Evolutionary conservation across 2,888 invertebrate species (phyloP), one percentile per base, ranked within the genome.

Genomic region (Ceriagrion tenellum): DNA sequence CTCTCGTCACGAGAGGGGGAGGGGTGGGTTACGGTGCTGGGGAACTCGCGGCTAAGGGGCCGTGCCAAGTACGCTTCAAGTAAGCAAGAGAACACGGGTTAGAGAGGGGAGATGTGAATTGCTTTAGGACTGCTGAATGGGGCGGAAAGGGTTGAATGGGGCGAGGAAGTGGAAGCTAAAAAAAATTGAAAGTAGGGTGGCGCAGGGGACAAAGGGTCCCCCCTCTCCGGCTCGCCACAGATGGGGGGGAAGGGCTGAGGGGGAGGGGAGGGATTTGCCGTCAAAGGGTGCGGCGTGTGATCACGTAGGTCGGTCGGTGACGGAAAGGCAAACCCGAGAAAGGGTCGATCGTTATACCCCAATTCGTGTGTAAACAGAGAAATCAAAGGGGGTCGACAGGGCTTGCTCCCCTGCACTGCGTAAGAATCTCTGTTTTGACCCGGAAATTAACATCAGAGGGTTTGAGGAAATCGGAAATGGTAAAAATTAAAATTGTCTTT

Each of bases 81-180:
- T 35, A 81, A 30, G 81, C 35, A 13, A 81, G 81, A 81, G 30
- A 16, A 2, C 13, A 13, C 30, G 35, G 16, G 35, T 16, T 13
- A 35, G 81, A 81, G 81, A 35, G 30, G 35, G 81, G 35, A 81
- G 81, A n/a, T 16, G 81, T 6, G 81, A 35, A 81, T 30, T 35
- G 35, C 81, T 81, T 30, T 59, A n/a, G 81, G 35, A 18, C 26
- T 35, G 59, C 18, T 81, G 81, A 81, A 81, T 89, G 89, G 89
- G 55, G 55, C 81, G 81, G 81, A 81, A 55, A n/a, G 89, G 89
- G 6, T 47, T 55, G 89, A 89, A 55, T 89, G 55, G 89, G 47
- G 89, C n/a, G 55, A 26, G 55, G 55, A 26, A 26, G 55, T 0
- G 26, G 23, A 55, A 89, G 89, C 0, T 20, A 40, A n/a, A 18